Evolutionary conservation across 2,113 vertebrate species (phyloP).

Genomic region (Chloropsis hardwickii): DNA sequence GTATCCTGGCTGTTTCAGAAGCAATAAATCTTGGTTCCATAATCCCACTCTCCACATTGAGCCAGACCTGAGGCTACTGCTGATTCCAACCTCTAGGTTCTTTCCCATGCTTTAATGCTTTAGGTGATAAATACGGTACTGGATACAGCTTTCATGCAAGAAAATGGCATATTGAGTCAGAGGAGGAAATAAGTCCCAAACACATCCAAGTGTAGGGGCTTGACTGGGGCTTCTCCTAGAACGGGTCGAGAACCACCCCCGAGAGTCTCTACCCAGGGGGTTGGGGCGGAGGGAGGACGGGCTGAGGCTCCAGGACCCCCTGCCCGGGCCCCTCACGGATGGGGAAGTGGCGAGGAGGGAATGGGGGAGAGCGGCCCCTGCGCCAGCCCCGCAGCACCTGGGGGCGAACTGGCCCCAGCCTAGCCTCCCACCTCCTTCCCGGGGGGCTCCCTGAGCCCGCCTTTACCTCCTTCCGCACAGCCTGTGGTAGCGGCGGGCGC

Average conservation of each 20-base stretch:
- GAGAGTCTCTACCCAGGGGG: neutral
- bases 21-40: neutral
- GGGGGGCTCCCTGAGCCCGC: neutral
- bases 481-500: neutral
- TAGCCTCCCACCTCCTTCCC: neutral
- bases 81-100: no score
- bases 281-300: no score
- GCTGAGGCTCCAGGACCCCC: no score
- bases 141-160: neutral
- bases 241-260: neutral
- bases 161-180: neutral
- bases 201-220: neutral
- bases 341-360: neutral
- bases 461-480: neutral
- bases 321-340: neutral
- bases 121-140: neutral
- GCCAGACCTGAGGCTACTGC: neutral
- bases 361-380: neutral
- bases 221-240: neutral
- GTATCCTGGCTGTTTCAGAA: neutral
- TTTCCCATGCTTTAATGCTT: no score
- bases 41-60: fast-evolving
- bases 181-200: neutral
- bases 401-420: neutral
- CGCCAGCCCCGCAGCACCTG: no score